phyloP scores from a whole-genome alignment of 2,797 vertebrate species.

The Hippoglossus hippoglossus region DNA sequence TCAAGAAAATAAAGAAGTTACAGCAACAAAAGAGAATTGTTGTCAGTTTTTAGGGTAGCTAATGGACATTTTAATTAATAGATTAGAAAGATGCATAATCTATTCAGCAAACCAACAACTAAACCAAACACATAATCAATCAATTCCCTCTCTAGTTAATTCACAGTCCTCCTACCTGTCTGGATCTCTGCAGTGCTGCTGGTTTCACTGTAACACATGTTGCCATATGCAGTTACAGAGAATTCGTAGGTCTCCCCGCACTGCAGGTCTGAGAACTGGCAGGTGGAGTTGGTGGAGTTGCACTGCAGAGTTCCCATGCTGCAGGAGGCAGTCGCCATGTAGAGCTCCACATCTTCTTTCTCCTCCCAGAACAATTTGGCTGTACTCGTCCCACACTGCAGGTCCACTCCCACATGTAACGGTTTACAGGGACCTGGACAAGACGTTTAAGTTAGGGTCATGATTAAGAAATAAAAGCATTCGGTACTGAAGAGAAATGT shows the following conservation, averaged over 20 bases:
- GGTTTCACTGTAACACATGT: constrained; percentile 69
- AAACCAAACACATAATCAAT: no score
- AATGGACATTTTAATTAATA: no score
- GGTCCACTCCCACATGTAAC: constrained; percentile 65
- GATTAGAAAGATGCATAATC: no score
- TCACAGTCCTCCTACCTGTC: constrained; percentile 72
- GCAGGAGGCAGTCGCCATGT: constrained; percentile 66
- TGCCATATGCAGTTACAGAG: constrained; percentile 67
- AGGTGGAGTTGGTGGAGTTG: constrained; percentile 76
- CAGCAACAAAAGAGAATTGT: no score
- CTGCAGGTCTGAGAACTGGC: constrained; percentile 67
- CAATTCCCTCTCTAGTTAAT: no score
- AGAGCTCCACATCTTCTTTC: constrained; percentile 60
- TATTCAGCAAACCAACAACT: no score
- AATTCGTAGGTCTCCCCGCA: constrained; percentile 80
- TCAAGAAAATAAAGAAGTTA: no score
- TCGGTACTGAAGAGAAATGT: no score
- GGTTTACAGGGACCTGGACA: constrained; percentile 82
- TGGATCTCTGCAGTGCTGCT: constrained; percentile 69
- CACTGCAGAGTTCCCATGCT: constrained; percentile 57
- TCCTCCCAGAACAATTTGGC: constrained; percentile 78
- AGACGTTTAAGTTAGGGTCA: not conserved
- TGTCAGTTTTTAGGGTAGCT: no score
- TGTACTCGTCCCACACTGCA: constrained; percentile 70
- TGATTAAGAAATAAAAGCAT: not conserved